Percentiles rank a stretch among this genome's conserved stretches.
These are phyloP conservation scores for Lepus townsendii DNA, from an alignment of 2,797 vertebrate species.

Conservation along the genomic window DNA sequence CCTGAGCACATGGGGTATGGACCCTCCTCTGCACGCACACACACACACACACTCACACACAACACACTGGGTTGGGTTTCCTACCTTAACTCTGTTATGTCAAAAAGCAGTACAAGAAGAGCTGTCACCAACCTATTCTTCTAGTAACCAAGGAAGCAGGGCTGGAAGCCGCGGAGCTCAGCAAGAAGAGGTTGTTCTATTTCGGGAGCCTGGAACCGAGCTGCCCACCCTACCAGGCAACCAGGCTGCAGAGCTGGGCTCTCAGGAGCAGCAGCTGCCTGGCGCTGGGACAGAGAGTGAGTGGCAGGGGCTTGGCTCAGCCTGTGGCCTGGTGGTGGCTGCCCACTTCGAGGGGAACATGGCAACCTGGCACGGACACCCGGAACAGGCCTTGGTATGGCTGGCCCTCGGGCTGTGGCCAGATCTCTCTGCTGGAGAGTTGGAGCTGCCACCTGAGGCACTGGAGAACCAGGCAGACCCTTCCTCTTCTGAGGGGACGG, in stretches of 20 bases:
- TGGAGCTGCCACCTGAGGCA: background rate
- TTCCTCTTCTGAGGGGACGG: accelerated
- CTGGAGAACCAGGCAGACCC: background rate
- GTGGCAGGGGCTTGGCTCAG: background rate
- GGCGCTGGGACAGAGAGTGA: too few relatives aligned
- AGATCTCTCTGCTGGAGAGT: accelerated
- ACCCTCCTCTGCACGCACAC: background rate
- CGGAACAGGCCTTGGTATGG: background rate
- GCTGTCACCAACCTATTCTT: background rate
- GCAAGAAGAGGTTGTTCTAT: background rate
- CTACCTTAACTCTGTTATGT: constrained; percentile 27
- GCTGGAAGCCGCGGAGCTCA: background rate
- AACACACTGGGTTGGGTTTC: background rate
- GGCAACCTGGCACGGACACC: background rate
- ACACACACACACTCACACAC: background rate
- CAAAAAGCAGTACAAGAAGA: constrained; percentile 63
- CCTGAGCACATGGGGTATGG: background rate
- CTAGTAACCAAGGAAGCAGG: constrained; percentile 16
- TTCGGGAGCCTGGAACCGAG: background rate
- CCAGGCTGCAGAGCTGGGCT: background rate
- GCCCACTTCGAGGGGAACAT: background rate
- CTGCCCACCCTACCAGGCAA: background rate
- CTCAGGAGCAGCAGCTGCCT: background rate
- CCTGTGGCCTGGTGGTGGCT: background rate
- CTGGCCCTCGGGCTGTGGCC: background rate